A percentile compares a stretch with the other conserved stretches of the same genome.
phyloP scores from a whole-genome alignment of 92 coral and sea anemone genomes.

The Heteractis magnifica region DNA sequence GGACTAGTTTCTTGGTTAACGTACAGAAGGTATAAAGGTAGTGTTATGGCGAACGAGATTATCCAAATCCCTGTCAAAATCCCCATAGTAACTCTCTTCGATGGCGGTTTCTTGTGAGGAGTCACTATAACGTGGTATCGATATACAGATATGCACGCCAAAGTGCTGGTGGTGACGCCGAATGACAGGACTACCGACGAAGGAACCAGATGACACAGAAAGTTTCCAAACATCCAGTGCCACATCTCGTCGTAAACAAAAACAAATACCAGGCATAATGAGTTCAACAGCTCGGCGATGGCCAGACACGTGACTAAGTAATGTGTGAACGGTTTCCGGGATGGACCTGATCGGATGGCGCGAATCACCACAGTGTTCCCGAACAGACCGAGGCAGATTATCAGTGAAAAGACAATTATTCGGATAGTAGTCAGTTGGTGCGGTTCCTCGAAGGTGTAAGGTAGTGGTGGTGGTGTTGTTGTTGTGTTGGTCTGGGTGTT shows the following conservation, averaged over 20 bases:
- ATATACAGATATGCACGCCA: constrained; percentile 54
- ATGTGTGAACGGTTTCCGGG: constrained; percentile 54
- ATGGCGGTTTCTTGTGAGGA: constrained; percentile 26
- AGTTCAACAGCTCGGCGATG: constrained; percentile 48
- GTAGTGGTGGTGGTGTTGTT: not conserved
- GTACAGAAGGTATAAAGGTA: constrained; percentile 16
- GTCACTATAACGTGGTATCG: constrained; percentile 45
- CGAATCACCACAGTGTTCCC: constrained; percentile 52
- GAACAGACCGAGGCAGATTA: constrained; percentile 29
- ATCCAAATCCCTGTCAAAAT: constrained; percentile 36
- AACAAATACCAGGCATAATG: constrained; percentile 30
- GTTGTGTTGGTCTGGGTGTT: not conserved
- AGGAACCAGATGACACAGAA: constrained; percentile 25
- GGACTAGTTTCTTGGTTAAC: not conserved
- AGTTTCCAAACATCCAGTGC: constrained; percentile 17
- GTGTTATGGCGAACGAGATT: constrained; percentile 23
- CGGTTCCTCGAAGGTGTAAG: constrained; percentile 17
- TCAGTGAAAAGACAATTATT: constrained; percentile 38
- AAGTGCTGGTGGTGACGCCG: constrained; percentile 35
- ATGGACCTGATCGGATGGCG: constrained; percentile 40
- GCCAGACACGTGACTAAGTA: constrained; percentile 57
- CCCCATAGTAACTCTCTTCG: constrained; percentile 12
- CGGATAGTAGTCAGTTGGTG: constrained; percentile 22
- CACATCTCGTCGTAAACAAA: constrained; percentile 8
- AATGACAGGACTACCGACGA: constrained; percentile 28